phyloP scores from a whole-genome alignment of 2,113 vertebrate species.

The Dermatemys mawii region DNA sequence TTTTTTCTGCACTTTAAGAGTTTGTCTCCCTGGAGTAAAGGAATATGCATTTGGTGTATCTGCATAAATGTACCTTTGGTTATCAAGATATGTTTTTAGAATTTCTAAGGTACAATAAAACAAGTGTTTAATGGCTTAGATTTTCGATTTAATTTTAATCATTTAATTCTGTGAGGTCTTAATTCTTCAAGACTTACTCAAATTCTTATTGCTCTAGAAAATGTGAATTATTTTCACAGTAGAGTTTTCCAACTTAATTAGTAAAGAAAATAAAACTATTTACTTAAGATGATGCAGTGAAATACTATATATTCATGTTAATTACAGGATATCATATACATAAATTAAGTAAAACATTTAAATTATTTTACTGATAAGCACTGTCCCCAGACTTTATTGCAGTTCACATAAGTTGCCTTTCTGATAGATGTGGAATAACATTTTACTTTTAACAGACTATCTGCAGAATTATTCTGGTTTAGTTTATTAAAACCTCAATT shows the following conservation, averaged over 20 bases:
- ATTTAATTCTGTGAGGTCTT: not conserved
- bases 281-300: rapidly evolving
- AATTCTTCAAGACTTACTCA: not conserved
- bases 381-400: not conserved
- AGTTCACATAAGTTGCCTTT: not conserved
- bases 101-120: not conserved
- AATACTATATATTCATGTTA: not conserved
- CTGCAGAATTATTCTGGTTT: not conserved
- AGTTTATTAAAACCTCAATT: not conserved
- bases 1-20: too few relatives aligned
- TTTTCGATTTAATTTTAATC: not conserved
- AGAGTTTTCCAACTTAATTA: not conserved
- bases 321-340: not conserved
- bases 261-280: not conserved
- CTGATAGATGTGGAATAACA: not conserved
- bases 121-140: rapidly evolving
- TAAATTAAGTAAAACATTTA: not conserved
- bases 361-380: not conserved
- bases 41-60: rapidly evolving
- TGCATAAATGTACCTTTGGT: not conserved
- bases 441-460: not conserved
- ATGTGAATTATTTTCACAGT: not conserved
- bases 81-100: not conserved
- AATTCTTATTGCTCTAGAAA: too few relatives aligned
- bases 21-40: not conserved